These are phyloP conservation scores for Drosophila nr. perissopoda DNA, from an alignment of 2,888 invertebrate genomes.

Conservation along the genomic window DNA sequence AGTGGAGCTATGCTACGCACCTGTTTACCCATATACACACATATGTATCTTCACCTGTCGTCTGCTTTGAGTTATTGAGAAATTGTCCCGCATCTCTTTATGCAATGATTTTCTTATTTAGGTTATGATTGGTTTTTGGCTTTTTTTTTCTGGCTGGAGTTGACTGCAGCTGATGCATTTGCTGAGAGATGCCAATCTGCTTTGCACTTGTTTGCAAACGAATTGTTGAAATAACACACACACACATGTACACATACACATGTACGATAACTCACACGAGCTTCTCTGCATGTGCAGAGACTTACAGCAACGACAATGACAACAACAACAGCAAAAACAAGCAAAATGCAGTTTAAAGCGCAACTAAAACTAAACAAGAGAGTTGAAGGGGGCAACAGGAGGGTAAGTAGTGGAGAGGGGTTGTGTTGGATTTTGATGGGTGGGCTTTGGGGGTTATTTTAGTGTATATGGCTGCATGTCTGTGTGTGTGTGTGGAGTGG, in stretches of 20 bases:
- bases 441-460: slow-evolving; percentile 23
- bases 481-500: slow-evolving; percentile 52
- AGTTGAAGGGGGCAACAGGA: slow-evolving; percentile 28
- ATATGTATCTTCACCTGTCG: slow-evolving; percentile 6
- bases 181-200: slow-evolving; percentile 26
- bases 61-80: slow-evolving; percentile 10
- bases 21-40: slow-evolving; percentile 36
- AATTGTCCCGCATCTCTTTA: slow-evolving; percentile 3
- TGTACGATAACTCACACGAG: slow-evolving; percentile 25
- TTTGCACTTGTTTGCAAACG: slow-evolving; percentile 56
- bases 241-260: slow-evolving; percentile 12
- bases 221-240: slow-evolving; percentile 62
- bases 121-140: slow-evolving; percentile 43
- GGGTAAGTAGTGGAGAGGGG: slow-evolving; percentile 9
- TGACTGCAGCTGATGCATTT: slow-evolving; percentile 9
- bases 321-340: slow-evolving; percentile 47
- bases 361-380: slow-evolving; percentile 77
- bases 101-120: slow-evolving; percentile 47
- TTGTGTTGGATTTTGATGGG: slow-evolving; percentile 1
- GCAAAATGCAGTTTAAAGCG: slow-evolving; percentile 74
- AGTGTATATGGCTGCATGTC: slow-evolving; percentile 24
- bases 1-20: slow-evolving; percentile 51
- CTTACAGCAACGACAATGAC: slow-evolving; percentile 59
- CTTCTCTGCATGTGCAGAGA: slow-evolving; percentile 54
- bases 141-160: slow-evolving; percentile 5